Evolutionary conservation across 2,888 invertebrate species (phyloP).

Genomic region (Coelopa pilipes): DNA sequence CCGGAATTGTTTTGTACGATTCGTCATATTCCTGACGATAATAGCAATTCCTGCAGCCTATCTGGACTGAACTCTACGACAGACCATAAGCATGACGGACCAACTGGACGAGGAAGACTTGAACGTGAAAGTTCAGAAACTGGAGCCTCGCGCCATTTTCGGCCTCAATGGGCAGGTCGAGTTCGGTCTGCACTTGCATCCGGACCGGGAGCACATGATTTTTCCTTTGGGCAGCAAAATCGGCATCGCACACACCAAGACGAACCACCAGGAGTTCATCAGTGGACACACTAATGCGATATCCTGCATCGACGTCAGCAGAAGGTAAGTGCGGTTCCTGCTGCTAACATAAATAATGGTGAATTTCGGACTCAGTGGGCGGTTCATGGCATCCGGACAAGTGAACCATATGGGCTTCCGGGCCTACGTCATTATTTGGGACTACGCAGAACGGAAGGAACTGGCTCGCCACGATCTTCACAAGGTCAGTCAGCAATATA

Average conservation of each 20-base stretch:
- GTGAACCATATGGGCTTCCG: slow-evolving; percentile 91
- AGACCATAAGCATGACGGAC: slow-evolving; percentile 34
- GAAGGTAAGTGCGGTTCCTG: slow-evolving; percentile 55
- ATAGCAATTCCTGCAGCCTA: not conserved
- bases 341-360: slow-evolving; percentile 1
- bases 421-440: slow-evolving; percentile 88
- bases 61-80: not conserved
- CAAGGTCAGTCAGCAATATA: slow-evolving; percentile 70
- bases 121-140: slow-evolving; percentile 57
- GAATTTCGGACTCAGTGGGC: slow-evolving; percentile 69
- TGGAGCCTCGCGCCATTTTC: slow-evolving; percentile 78
- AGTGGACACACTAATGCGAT: slow-evolving; percentile 84
- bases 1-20: not conserved
- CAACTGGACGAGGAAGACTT: slow-evolving; percentile 18
- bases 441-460: slow-evolving; percentile 74
- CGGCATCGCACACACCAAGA: slow-evolving; percentile 74
- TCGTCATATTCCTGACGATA: not conserved
- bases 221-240: slow-evolving; percentile 85
- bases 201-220: slow-evolving; percentile 76
- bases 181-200: slow-evolving; percentile 77
- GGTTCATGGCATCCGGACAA: slow-evolving; percentile 89
- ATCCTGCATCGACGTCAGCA: slow-evolving; percentile 81
- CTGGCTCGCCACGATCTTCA: slow-evolving; percentile 83
- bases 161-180: slow-evolving; percentile 78
- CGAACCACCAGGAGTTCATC: slow-evolving; percentile 79